These are phyloP conservation scores for Aspidiotus rigidus DNA, from an alignment of 2,888 invertebrate genomes.

Conservation along the genomic window DNA sequence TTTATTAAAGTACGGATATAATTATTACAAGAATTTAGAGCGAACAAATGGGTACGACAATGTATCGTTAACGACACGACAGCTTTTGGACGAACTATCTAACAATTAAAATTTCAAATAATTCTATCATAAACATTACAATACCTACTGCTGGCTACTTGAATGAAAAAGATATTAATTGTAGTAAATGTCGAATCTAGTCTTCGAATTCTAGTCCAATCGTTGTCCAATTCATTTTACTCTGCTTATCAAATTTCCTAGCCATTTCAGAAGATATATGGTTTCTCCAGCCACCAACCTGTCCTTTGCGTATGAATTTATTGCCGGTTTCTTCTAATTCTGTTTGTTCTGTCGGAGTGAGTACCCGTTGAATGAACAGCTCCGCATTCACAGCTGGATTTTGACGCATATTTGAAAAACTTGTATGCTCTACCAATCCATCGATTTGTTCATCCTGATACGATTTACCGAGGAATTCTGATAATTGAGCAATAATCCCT, in stretches of 20 bases:
- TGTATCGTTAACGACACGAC: too few relatives aligned
- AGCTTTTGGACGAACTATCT: too few relatives aligned
- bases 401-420: slow-evolving; percentile 70
- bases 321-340: slow-evolving; percentile 46
- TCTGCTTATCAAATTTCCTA: slow-evolving; percentile 44
- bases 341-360: slow-evolving; percentile 42
- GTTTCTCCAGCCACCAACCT: slow-evolving; percentile 42
- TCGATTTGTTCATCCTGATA: slow-evolving; percentile 59
- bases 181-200: background rate
- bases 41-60: too few relatives aligned
- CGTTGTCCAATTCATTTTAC: slow-evolving; percentile 38
- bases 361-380: slow-evolving; percentile 47
- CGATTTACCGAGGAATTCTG: slow-evolving; percentile 59
- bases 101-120: too few relatives aligned
- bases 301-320: slow-evolving; percentile 65
- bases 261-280: slow-evolving; percentile 42
- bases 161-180: too few relatives aligned
- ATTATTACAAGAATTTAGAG: too few relatives aligned
- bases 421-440: slow-evolving; percentile 60
- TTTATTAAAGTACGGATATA: too few relatives aligned
- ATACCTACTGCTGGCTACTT: too few relatives aligned
- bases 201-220: background rate
- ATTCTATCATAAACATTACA: too few relatives aligned
- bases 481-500: slow-evolving; percentile 57
- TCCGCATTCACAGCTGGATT: slow-evolving; percentile 71